Conservation (phyloP, 2,113 vertebrate species). For the Silurus asotus region DNA sequence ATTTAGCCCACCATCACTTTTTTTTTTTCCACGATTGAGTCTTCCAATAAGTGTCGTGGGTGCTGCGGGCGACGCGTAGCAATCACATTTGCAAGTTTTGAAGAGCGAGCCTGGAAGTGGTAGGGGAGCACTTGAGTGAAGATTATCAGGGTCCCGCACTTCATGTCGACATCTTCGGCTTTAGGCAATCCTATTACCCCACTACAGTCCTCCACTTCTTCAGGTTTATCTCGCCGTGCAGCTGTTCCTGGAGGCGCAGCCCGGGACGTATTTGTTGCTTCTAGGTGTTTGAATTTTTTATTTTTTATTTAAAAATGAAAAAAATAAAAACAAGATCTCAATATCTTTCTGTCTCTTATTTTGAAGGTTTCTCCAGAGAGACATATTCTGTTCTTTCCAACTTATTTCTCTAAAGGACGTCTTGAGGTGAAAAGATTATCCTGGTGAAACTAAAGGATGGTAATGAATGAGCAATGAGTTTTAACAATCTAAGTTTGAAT, state of each 20-base stretch:
- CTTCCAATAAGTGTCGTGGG: constrained; percentile 31
- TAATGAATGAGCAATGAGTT: not conserved
- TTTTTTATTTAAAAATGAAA: not conserved
- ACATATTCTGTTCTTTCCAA: not conserved
- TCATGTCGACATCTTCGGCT: constrained; percentile 54
- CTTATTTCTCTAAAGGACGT: not conserved
- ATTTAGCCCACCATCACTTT: constrained; percentile 38
- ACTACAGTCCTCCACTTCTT: constrained; percentile 49
- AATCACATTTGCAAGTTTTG: constrained; percentile 54
- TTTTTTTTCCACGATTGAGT: constrained; percentile 35
- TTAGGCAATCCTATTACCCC: constrained; percentile 60
- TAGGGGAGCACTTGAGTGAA: constrained; percentile 55
- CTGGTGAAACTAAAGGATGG: not conserved
- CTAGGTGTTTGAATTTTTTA: constrained; percentile 25
- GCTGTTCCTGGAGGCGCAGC: constrained; percentile 49
- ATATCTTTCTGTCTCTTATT: constrained; percentile 11
- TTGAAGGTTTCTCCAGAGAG: not conserved
- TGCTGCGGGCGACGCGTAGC: constrained; percentile 35
- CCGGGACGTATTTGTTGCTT: constrained; percentile 40
- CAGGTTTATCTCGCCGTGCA: constrained; percentile 54
- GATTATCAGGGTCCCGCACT: constrained; percentile 59
- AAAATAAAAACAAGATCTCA: constrained; percentile 17
- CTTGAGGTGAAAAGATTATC: not conserved
- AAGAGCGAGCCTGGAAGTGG: constrained; percentile 50
- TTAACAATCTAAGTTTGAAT: not conserved